Evolutionary conservation across 2,888 invertebrate species (phyloP), one percentile per base, ranked within the genome.

Genomic region (Leucophenga maculata): DNA sequence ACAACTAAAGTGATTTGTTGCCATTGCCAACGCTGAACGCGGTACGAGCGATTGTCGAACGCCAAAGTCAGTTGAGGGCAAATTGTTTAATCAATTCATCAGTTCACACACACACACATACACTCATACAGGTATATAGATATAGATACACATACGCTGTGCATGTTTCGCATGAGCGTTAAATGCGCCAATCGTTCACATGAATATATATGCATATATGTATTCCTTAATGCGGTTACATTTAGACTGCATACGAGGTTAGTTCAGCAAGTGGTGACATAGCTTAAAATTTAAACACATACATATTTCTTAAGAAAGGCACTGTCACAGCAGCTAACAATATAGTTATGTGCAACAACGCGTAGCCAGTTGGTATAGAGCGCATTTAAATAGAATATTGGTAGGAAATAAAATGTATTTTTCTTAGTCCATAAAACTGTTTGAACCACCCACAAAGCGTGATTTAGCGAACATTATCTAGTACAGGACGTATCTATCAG

Each of bases 1-100:
- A 84, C 83, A 81, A 82, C 81, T 82, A 84, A 82, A 82, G 80
- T 82, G 81, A 82, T 82, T 82, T 82, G 81, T 82, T 82, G 81
- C 84, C 81, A 84, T 81, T 82, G 81, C 83, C 84, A 84, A 82
- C 84, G 74, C 64, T 20, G 50, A 68, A 39, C 52, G 59, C 8
- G 69, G 71, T 77, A 71, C 64, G 50, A 62, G 69, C 65, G n/a
- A 22, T 62, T 65, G 74, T 69, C 74, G 77, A 72, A 77, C 77
- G 71, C 78, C 46, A 59, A 59, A 48, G 32, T 20, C 39, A 39
- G 31, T 13, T 81, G 81, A 75, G 77, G 80, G 80, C 77, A n/a
- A 79, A 78, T 82, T 82, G 81, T 82, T 82, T 82, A 82, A 82
- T 82, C 81, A 82, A 82, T 82, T 82, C 79, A 82, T 82, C 83